phyloP scores from a whole-genome alignment of 2,113 vertebrate genomes.

The human (Homo sapiens) region DNA sequence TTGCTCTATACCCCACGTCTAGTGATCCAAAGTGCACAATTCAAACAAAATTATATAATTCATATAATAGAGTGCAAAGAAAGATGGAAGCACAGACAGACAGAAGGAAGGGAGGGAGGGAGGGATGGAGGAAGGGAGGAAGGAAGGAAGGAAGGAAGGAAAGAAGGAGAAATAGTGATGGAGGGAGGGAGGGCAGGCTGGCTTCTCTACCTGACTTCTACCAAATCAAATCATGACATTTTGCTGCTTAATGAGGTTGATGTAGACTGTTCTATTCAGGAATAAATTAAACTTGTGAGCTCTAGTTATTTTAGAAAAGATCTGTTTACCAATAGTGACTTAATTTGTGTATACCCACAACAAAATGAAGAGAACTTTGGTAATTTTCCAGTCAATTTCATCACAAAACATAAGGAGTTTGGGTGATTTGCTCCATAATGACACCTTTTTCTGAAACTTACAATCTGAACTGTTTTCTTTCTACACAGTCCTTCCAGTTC shows the following conservation, averaged over 20 bases:
- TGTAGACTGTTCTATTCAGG: neutral
- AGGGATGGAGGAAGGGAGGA: rapidly evolving
- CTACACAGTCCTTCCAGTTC: no score
- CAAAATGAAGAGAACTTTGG: neutral
- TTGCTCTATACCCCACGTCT: neutral
- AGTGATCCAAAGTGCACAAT: neutral
- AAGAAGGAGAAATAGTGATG: rapidly evolving
- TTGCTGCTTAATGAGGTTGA: neutral
- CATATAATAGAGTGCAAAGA: neutral
- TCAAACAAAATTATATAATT: neutral
- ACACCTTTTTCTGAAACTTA: neutral
- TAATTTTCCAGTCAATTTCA: neutral
- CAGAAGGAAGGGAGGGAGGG: rapidly evolving
- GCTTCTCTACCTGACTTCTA: neutral
- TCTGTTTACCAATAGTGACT: neutral
- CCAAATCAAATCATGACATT: neutral
- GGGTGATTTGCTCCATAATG: neutral
- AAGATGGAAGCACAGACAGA: neutral
- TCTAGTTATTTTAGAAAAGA: neutral
- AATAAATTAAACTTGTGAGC: neutral
- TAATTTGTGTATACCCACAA: neutral
- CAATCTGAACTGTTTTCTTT: neutral
- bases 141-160: rapidly evolving
- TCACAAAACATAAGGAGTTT: neutral
- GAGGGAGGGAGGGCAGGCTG: rapidly evolving